These are phyloP conservation scores for Lagopus muta DNA, from an alignment of 2,113 vertebrate species.

Conservation along the genomic window DNA sequence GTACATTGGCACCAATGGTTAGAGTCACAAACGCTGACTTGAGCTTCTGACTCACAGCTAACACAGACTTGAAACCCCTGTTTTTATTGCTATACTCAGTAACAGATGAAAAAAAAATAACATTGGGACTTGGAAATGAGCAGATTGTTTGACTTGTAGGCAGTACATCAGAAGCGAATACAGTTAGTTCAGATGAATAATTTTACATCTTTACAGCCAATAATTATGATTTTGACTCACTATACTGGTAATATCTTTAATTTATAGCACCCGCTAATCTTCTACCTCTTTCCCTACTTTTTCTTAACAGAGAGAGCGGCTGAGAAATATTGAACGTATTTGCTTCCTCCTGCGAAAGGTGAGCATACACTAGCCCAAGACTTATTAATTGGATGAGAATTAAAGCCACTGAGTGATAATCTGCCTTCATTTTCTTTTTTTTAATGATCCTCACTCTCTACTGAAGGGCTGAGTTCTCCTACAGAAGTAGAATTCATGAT, in stretches of 20 bases:
- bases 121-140: not conserved
- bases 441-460: not conserved
- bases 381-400: not conserved
- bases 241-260: not conserved
- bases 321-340: conserved; percentile 97
- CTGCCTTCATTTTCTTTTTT: not conserved
- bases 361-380: conserved; percentile 28
- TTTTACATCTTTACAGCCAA: not conserved
- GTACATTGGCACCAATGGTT: not conserved
- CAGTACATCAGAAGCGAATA: not conserved
- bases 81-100: not conserved
- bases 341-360: conserved; percentile 97
- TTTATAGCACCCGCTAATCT: not conserved
- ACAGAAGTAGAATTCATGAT: not conserved
- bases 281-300: not conserved
- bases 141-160: not conserved
- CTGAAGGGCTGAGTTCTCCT: not conserved
- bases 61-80: not conserved
- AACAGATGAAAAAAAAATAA: not conserved
- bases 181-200: not conserved
- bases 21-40: not conserved
- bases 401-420: not conserved
- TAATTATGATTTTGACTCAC: not conserved
- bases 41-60: not conserved
- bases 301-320: conserved; percentile 88